Evolutionary conservation across 2,113 vertebrate genomes (phyloP).

Genomic region (Bubalus kerabau): DNA sequence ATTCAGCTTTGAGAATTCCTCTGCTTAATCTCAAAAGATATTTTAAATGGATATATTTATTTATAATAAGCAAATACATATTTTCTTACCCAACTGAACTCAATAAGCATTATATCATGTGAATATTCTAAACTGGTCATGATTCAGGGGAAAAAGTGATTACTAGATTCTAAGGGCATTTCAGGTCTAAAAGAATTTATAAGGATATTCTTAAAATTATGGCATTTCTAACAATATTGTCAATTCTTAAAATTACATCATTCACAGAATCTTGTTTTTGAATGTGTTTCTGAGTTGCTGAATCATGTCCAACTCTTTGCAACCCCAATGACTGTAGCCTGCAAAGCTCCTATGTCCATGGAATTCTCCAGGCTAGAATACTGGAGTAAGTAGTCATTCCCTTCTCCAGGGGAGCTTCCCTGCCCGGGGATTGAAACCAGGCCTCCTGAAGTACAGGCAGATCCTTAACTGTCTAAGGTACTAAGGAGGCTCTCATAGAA

Average conservation of each 20-base stretch:
- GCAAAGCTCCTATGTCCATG: not conserved
- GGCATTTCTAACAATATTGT: not conserved
- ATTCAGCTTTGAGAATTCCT: not conserved
- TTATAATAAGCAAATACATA: not conserved
- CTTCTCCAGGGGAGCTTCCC: not conserved
- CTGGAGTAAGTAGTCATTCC: not conserved
- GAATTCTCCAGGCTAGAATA: not conserved
- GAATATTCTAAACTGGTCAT: not conserved
- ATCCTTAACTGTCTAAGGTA: not conserved
- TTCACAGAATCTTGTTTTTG: not conserved
- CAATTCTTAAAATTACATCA: not conserved
- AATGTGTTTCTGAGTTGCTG: not conserved
- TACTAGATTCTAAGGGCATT: not conserved
- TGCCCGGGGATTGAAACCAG: not conserved
- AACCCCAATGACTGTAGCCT: not conserved
- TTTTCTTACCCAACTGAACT: not conserved
- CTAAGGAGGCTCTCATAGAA: not conserved
- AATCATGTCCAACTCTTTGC: not conserved
- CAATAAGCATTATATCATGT: not conserved
- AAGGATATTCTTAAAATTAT: not conserved
- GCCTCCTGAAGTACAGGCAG: not conserved
- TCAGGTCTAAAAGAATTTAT: not conserved
- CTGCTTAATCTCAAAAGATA: not conserved
- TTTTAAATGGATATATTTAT: not conserved
- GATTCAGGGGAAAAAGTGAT: not conserved